Conservation (phyloP, 2,797 vertebrate genomes). For the Falco concolor region DNA sequence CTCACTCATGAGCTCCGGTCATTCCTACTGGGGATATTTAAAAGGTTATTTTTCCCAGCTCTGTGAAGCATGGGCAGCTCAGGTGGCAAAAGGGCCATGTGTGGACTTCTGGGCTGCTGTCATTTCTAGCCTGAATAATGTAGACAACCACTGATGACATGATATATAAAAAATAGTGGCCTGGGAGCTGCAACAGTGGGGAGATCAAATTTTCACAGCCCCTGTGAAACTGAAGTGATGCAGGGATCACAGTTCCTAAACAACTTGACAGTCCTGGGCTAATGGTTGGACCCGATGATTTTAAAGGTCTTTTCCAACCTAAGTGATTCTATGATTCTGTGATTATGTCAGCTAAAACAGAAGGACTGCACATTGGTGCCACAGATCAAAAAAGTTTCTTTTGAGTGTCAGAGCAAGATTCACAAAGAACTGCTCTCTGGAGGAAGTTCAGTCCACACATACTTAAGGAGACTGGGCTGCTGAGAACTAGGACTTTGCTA, state of each 20-base stretch:
- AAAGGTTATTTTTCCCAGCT: neutral
- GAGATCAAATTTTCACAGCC: neutral
- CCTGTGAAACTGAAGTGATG: neutral
- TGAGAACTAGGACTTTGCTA: neutral
- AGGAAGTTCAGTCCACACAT: neutral
- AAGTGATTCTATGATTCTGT: too few relatives aligned
- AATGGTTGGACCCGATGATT: too few relatives aligned
- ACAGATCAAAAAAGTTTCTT: neutral
- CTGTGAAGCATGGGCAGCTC: neutral
- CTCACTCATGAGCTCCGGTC: neutral
- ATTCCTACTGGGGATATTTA: neutral
- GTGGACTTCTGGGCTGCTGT: neutral
- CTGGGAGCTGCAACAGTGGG: neutral
- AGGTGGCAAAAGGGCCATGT: neutral
- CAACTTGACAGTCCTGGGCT: too few relatives aligned
- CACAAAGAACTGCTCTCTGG: neutral
- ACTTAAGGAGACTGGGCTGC: neutral
- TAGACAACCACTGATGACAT: neutral
- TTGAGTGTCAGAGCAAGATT: neutral
- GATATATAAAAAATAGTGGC: neutral
- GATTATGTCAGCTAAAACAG: neutral
- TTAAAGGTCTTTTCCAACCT: too few relatives aligned
- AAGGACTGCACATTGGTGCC: neutral
- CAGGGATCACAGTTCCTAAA: neutral
- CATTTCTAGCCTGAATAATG: neutral